Evolutionary conservation across 2,797 vertebrate species (phyloP).

Genomic region (Dermochelys coriacea): DNA sequence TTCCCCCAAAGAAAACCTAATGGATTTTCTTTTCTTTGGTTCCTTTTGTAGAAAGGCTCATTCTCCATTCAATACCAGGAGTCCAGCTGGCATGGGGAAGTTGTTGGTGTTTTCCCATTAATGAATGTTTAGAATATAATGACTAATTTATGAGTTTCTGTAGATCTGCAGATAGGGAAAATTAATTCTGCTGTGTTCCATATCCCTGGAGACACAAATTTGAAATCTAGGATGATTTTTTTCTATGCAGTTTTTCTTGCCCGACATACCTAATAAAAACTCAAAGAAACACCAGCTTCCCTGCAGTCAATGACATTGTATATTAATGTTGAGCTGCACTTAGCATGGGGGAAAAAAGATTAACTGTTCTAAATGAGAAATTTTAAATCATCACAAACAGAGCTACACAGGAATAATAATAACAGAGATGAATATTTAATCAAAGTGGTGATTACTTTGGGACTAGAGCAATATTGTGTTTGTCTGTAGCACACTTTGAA

Average conservation of each 20-base stretch:
- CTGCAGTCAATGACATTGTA: background rate
- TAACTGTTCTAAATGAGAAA: background rate
- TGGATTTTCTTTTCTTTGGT: background rate
- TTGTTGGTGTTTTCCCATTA: background rate
- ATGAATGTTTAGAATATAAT: background rate
- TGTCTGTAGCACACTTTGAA: background rate
- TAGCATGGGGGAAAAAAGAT: background rate
- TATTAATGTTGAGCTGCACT: background rate
- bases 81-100: background rate
- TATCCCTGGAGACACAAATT: background rate
- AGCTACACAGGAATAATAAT: background rate
- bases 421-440: background rate
- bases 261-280: background rate
- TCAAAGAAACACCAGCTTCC: background rate
- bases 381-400: background rate
- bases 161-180: background rate
- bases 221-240: background rate
- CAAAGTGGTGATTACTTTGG: background rate
- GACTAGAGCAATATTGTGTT: too few relatives aligned
- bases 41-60: background rate
- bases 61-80: background rate
- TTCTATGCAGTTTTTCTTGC: background rate
- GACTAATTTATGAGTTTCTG: background rate
- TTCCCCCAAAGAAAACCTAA: background rate
- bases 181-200: background rate